These are phyloP conservation scores for Caerostris extrusa DNA, from an alignment of 1,140 invertebrate species.

Conservation along the genomic window DNA sequence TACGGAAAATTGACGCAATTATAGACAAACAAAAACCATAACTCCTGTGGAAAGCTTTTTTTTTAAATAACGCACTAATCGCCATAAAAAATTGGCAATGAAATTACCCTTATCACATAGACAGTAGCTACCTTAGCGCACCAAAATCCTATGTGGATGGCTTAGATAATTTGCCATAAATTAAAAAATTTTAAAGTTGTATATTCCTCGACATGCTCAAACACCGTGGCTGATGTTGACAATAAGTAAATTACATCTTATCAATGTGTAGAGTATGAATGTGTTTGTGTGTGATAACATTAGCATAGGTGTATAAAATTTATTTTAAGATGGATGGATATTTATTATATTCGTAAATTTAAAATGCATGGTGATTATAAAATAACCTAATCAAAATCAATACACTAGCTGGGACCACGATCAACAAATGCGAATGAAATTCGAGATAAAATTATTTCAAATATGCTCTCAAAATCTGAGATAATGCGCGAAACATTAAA, in stretches of 20 bases:
- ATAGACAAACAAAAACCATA: background rate
- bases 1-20: background rate
- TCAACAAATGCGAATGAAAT: too few species aligned
- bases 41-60: background rate
- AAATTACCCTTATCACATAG: slow-evolving; percentile 2
- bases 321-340: too few species aligned
- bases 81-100: background rate
- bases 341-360: too few species aligned
- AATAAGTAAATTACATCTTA: slow-evolving; percentile 5
- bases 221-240: background rate
- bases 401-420: too few species aligned
- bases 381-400: too few species aligned
- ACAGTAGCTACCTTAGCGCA: background rate
- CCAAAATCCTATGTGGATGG: background rate
- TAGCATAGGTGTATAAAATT: background rate
- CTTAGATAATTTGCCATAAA: background rate
- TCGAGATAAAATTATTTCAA: too few species aligned
- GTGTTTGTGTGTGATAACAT: background rate
- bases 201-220: background rate
- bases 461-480: too few species aligned
- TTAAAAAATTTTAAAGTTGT: background rate
- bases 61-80: background rate
- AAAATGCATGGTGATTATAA: too few species aligned
- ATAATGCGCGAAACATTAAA: too few species aligned
- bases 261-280: background rate